Evolutionary conservation across 2,797 vertebrate genomes (phyloP), one percentile per base, ranked within the genome.

Genomic region (Bovichtus diacanthus): DNA sequence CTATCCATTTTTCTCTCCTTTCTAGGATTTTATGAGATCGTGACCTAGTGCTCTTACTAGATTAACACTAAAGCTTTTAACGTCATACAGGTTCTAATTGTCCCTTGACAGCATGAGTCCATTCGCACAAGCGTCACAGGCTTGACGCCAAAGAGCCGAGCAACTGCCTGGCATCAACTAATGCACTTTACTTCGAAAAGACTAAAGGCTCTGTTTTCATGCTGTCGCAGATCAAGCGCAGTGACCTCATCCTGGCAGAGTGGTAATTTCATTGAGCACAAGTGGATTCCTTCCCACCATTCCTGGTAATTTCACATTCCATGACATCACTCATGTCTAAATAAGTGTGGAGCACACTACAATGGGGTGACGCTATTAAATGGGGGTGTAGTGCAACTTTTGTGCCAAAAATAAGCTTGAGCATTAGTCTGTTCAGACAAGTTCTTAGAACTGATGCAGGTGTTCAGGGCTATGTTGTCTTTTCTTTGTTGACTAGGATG

Each of bases 1-100:
- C 51, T 50, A 39, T 47, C 46, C n/a, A 63, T 21, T 21, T 74
- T 63, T 44, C 29, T 47, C 29, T 49, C 29, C 41, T 81, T 58
- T 59, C 21, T 9, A n/a, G 13, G 23, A 68, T 66, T 86, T 78
- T 66, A 82, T 78, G 54, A 78, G 73, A 44, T 81, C 64, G 13
- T 23, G 56, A 84, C 49, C 60, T 19, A 7, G 25, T 56, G 69
- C 21, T 54, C 43, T 79, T 68, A 65, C 62, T 63, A 65, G 34
- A 86, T 80, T 80, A 80, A 60, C 68, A 51, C 29, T 5, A 3
- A 39, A n/a, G 66, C 68, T 77, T 81, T 76, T 46, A 82, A 69
- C 51, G 58, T 67, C 46, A 25, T 16, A 23, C 62, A 58, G 38
- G 39, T 70, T 72, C 25, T 70, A 81, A 75, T 80, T 83, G 68